A percentile compares a stretch with the other conserved stretches of the same genome.
These are phyloP conservation scores for Oreochromis niloticus DNA, from an alignment of 2,113 vertebrate species.

Conservation along the genomic window DNA sequence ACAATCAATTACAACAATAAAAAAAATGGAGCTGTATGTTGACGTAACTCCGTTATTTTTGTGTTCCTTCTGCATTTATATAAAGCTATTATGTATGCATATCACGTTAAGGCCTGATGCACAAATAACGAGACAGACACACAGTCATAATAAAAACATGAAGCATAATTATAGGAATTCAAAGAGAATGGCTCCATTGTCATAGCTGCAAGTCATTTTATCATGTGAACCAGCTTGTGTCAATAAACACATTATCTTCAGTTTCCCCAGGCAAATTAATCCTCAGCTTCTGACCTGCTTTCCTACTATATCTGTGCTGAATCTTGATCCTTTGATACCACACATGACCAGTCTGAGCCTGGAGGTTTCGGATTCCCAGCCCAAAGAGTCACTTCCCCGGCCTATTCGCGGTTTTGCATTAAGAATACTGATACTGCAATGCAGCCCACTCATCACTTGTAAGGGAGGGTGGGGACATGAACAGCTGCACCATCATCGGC, in stretches of 20 bases:
- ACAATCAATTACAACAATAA: background rate
- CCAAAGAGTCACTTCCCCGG: background rate
- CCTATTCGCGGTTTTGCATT: background rate
- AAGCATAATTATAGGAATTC: background rate
- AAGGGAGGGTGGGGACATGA: background rate
- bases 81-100: background rate
- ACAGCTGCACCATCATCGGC: background rate
- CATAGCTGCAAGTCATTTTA: background rate
- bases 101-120: background rate
- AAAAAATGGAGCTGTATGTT: background rate
- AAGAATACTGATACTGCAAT: constrained; percentile 7
- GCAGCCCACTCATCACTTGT: background rate
- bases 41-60: background rate
- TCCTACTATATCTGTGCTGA: background rate
- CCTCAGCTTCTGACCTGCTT: background rate
- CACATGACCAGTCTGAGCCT: constrained; percentile 14
- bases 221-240: constrained; percentile 34
- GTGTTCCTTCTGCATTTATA: background rate
- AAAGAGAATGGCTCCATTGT: background rate
- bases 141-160: background rate
- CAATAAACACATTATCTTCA: constrained; percentile 14
- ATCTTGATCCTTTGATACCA: background rate
- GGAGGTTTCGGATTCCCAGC: background rate
- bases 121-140: background rate
- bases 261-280: background rate